Evolutionary conservation across 2,888 invertebrate species (phyloP).

Genomic region (Hypercompe scribonia): DNA sequence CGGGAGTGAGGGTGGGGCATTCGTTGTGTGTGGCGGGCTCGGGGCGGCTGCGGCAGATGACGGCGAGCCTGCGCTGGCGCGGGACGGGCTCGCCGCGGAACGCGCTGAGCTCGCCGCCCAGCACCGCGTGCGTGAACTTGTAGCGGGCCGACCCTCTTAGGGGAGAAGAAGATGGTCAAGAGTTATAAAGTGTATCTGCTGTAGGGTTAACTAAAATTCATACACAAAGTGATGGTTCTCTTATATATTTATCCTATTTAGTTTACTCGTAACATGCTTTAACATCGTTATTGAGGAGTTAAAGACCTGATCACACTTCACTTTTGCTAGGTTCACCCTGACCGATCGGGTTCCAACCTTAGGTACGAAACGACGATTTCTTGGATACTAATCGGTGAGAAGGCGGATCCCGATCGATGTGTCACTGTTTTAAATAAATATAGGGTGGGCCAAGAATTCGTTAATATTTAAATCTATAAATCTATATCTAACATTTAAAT

Average conservation of each 20-base stretch:
- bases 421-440: too few relatives aligned
- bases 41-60: slow-evolving; percentile 21
- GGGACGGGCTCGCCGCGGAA: slow-evolving; percentile 67
- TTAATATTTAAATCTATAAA: too few relatives aligned
- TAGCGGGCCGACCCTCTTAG: slow-evolving; percentile 92
- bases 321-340: too few relatives aligned
- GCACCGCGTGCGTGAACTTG: slow-evolving; percentile 96
- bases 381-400: too few relatives aligned
- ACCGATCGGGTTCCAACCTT: too few relatives aligned
- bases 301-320: too few relatives aligned
- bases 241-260: neutral
- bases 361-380: too few relatives aligned
- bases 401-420: too few relatives aligned
- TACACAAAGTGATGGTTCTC: neutral
- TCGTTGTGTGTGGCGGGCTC: neutral
- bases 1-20: neutral
- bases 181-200: neutral
- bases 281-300: neutral
- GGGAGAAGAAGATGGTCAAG: neutral
- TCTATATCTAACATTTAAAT: too few relatives aligned
- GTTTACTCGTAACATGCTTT: neutral
- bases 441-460: too few relatives aligned
- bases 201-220: too few relatives aligned
- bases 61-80: slow-evolving; percentile 47
- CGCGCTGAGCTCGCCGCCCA: slow-evolving; percentile 84